Evolutionary conservation across 2,797 vertebrate genomes (phyloP).

Genomic region (Microctenopoma stevenorrisi): DNA sequence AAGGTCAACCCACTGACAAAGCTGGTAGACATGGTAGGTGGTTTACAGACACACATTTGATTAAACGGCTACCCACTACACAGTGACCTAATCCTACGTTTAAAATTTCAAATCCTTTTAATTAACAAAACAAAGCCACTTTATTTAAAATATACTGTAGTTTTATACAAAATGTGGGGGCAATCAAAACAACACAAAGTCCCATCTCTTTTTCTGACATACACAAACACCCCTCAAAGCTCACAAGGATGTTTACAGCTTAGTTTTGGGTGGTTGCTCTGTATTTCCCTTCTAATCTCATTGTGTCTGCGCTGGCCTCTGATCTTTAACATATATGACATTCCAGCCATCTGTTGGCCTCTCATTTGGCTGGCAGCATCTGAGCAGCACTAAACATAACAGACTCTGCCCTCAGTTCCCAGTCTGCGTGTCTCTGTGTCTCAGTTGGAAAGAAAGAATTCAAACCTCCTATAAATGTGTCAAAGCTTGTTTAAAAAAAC

Average conservation of each 20-base stretch:
- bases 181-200: conserved; percentile 27
- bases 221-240: conserved; percentile 42
- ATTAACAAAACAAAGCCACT: not conserved
- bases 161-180: not conserved
- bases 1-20: not conserved
- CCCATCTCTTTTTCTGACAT: conserved; percentile 23
- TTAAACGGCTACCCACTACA: not conserved
- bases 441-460: conserved; percentile 2
- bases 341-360: conserved; percentile 77
- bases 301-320: conserved; percentile 69
- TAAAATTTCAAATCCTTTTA: not conserved
- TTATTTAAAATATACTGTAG: not conserved
- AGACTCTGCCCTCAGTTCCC: conserved; percentile 41
- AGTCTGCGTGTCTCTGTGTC: conserved; percentile 4
- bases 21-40: not conserved
- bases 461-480: not conserved
- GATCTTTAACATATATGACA: conserved; percentile 76
- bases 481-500: not conserved
- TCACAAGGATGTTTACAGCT: conserved; percentile 61
- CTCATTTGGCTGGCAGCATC: conserved; percentile 70
- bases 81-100: not conserved
- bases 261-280: conserved; percentile 53
- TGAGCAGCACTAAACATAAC: conserved; percentile 53
- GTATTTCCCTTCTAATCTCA: conserved; percentile 64
- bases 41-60: not conserved